Evolutionary conservation across 2,888 invertebrate species (phyloP).

Genomic region (Lacanobia oleracea): DNA sequence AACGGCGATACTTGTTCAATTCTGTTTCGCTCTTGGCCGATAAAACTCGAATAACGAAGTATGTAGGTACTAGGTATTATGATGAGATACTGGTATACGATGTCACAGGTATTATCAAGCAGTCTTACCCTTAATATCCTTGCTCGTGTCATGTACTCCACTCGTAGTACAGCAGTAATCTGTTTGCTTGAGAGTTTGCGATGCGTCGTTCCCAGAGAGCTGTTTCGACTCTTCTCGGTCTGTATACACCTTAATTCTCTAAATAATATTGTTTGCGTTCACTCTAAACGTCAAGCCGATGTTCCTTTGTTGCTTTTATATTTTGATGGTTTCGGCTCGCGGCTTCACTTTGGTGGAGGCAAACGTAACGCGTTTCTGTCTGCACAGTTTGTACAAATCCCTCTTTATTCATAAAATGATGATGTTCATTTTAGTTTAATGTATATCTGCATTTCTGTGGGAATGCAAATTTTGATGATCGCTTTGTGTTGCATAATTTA

Average conservation of each 20-base stretch:
- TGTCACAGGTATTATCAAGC: conserved; percentile 35
- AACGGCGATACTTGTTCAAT: conserved; percentile 31
- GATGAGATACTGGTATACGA: not conserved
- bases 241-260: conserved; percentile 38
- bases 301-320: conserved; percentile 35
- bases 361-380: conserved; percentile 1
- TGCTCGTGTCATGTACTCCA: conserved; percentile 29
- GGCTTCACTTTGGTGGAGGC: conserved; percentile 11
- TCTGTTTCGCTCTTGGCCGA: conserved; percentile 23
- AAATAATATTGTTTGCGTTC: conserved; percentile 49
- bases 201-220: conserved; percentile 23
- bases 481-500: no score
- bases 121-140: conserved; percentile 37
- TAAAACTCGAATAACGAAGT: conserved; percentile 17
- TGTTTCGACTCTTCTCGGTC: conserved; percentile 21
- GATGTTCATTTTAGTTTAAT: conserved; percentile 1
- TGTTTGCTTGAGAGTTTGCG: conserved; percentile 52
- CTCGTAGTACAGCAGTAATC: conserved; percentile 44
- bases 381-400: conserved; percentile 21
- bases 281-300: conserved; percentile 22
- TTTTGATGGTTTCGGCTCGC: conserved; percentile 37
- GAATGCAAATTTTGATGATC: not conserved
- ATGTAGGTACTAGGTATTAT: not conserved
- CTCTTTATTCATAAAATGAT: not conserved
- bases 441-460: not conserved